Evolutionary conservation across 2,888 invertebrate genomes (phyloP).

Genomic region (Drosophila antonietae): DNA sequence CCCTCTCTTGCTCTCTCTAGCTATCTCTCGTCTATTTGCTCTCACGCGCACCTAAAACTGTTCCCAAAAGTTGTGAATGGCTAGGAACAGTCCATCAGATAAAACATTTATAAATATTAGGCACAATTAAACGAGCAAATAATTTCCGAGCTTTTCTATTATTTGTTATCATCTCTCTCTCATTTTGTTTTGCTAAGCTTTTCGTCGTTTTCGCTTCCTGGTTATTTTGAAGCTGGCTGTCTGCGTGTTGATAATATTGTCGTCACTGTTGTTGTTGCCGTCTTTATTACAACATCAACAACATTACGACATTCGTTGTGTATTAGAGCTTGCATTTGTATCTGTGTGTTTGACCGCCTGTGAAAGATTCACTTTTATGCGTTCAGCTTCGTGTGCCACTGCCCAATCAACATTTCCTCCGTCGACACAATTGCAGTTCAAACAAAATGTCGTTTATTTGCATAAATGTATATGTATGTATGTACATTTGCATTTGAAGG

Average conservation of each 20-base stretch:
- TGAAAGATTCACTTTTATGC: conserved; percentile 72
- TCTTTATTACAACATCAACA: conserved; percentile 78
- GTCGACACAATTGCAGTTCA: not conserved
- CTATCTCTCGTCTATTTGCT: conserved; percentile 31
- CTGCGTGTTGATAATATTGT: conserved; percentile 63
- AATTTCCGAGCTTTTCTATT: conserved; percentile 40
- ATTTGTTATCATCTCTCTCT: conserved; percentile 35
- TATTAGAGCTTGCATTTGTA: conserved; percentile 53
- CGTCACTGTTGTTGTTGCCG: conserved; percentile 49
- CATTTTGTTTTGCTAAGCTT: conserved; percentile 71
- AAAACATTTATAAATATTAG: conserved; percentile 44
- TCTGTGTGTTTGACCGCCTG: conserved; percentile 41
- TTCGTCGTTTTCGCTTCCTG: conserved; percentile 66
- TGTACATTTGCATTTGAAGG: not conserved
- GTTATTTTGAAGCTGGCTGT: conserved; percentile 50
- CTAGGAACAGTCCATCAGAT: conserved; percentile 61
- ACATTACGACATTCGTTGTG: conserved; percentile 73
- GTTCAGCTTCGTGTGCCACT: conserved; percentile 38
- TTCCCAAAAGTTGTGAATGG: conserved; percentile 47
- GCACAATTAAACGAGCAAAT: conserved; percentile 51
- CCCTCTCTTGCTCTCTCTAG: conserved; percentile 34
- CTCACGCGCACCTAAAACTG: conserved; percentile 61
- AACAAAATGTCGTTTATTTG: not conserved
- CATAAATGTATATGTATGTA: not conserved
- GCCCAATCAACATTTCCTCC: conserved; percentile 53